Evolutionary conservation across 2,888 invertebrate genomes (phyloP).

Genomic region (Orthosia cruda): DNA sequence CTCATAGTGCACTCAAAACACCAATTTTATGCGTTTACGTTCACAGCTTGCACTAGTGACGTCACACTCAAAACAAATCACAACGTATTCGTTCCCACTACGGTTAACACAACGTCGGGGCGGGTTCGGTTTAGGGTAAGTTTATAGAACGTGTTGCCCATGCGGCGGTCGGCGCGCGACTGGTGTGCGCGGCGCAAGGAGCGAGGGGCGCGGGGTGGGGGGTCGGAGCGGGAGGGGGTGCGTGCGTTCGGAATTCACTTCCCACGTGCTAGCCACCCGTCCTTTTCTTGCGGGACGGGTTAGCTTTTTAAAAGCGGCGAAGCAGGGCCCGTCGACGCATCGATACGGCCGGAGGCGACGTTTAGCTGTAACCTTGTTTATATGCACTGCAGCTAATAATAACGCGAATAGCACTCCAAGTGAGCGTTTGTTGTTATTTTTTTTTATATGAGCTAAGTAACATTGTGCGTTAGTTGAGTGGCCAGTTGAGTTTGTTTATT

Average conservation of each 20-base stretch:
- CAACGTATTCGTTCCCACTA: constrained; percentile 87
- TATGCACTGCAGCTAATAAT: constrained; percentile 90
- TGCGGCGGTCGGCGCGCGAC: constrained; percentile 91
- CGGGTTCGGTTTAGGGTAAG: constrained; percentile 54
- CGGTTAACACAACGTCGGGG: constrained; percentile 82
- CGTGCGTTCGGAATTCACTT: constrained; percentile 91
- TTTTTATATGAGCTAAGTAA: constrained; percentile 80
- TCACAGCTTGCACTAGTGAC: constrained; percentile 85
- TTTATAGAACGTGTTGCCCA: constrained; percentile 80
- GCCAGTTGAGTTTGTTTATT: constrained; percentile 79
- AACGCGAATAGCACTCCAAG: constrained; percentile 86
- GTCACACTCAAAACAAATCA: constrained; percentile 90
- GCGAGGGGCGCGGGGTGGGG: constrained; percentile 74
- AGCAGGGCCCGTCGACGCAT: constrained; percentile 86
- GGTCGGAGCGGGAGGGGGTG: constrained; percentile 83
- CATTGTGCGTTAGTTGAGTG: constrained; percentile 79
- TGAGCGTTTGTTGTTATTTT: constrained; percentile 83
- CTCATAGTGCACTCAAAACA: constrained; percentile 90
- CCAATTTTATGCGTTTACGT: constrained; percentile 83
- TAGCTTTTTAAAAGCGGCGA: constrained; percentile 89
- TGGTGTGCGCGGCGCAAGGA: constrained; percentile 86
- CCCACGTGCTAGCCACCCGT: constrained; percentile 89
- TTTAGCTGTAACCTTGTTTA: constrained; percentile 89
- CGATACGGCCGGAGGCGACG: constrained; percentile 88
- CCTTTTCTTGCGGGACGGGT: constrained; percentile 90